Conservation (phyloP, 1,140 invertebrate genomes). For the Saccostrea glomerata region DNA sequence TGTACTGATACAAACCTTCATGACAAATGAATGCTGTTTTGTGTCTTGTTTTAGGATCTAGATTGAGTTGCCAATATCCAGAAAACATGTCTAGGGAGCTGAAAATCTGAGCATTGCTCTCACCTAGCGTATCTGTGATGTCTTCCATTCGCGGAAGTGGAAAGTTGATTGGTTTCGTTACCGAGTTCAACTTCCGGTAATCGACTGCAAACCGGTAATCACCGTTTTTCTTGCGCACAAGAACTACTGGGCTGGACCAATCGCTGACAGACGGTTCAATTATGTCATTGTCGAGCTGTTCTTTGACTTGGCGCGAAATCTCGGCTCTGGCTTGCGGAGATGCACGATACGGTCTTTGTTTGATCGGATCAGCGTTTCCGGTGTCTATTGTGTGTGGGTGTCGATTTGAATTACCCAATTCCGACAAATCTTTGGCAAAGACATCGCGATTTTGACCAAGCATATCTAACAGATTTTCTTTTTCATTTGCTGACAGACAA, state of each 20-base stretch:
- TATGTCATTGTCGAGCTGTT: conserved; percentile 42
- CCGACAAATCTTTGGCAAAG: conserved; percentile 58
- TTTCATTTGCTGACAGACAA: neutral
- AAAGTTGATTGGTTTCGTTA: conserved; percentile 48
- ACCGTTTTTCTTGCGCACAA: conserved; percentile 59
- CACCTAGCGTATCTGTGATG: conserved; percentile 55
- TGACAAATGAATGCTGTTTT: conserved; percentile 64
- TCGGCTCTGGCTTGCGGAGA: conserved; percentile 39
- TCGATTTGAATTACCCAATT: conserved; percentile 45
- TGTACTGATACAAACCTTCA: conserved; percentile 53
- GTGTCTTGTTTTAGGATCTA: conserved; percentile 51
- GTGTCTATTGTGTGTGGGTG: conserved; percentile 37
- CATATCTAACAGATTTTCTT: conserved; percentile 26
- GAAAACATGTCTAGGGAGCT: conserved; percentile 48
- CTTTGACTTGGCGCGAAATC: conserved; percentile 30
- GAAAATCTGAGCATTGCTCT: conserved; percentile 53
- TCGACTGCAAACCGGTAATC: conserved; percentile 57
- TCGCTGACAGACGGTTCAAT: conserved; percentile 51
- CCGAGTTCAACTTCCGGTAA: conserved; percentile 57
- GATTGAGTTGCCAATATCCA: conserved; percentile 37
- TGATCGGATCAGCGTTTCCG: conserved; percentile 2
- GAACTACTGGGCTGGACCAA: conserved; percentile 55
- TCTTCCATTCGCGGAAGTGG: conserved; percentile 59
- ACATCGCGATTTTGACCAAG: conserved; percentile 47
- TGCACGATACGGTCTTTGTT: neutral